Base-by-base conservation (phyloP, 2,888 invertebrate genomes). In the Harpalus rubripes region DNA sequence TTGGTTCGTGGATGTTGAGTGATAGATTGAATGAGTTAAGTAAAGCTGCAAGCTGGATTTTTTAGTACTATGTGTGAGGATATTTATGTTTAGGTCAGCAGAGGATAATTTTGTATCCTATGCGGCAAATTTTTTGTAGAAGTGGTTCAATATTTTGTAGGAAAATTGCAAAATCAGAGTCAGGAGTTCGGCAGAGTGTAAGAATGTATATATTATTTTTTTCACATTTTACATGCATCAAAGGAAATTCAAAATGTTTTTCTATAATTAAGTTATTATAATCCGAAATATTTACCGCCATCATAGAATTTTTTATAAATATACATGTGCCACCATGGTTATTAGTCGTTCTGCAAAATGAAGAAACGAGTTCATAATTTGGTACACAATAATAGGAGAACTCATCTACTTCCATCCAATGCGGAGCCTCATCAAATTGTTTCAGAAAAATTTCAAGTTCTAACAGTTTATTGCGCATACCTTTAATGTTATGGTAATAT, bases 231-330 rank as follows among this genome's bases (percentile, higher is more conserved):
- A 15, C 15, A 59, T 15, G 15, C 2, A 59, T 59, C n/a, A 59
- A 7, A n/a, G 61, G 7, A 61, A 61, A 61, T 61, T 61, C 22
- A 22, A 61, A 61, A 22, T 61, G 16, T 18, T 61, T 61, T 61
- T 61, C 61, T 61, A 18, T 3, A 18, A 61, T 16, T 18, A 61
- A 61, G 22, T 61, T 0, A 18, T 61, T 18, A 10, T 61, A 61
- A 10, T 8, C 22, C 4, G 61, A 10, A 61, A 61, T 61, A 18
- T 16, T 16, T 18, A 6, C 26, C 2, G 16, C 15, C 61, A 10
- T 22, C 7, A 61, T 18, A 6, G 10, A 18, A 4, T 10, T 18
- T 22, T 61, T 16, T 10, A 61, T 22, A 22, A 61, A 18, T 18
- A 61, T 18, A 10, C 61, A 22, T 22, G 22, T 22, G 22, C 22